Conservation (phyloP, 2,113 vertebrate genomes). For the Oplegnathus fasciatus region DNA sequence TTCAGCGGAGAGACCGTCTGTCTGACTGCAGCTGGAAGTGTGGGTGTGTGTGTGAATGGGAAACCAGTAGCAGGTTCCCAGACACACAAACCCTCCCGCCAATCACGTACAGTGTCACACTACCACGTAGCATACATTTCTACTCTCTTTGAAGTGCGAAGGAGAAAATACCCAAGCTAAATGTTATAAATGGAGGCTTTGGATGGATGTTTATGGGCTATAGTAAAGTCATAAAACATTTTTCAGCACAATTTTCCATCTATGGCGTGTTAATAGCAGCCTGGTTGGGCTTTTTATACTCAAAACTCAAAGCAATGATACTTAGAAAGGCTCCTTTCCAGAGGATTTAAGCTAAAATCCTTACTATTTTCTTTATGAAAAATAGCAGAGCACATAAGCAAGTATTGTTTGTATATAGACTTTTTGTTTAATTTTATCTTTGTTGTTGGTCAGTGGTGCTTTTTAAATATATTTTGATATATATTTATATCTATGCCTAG, state of each 20-base stretch:
- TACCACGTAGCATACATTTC: too few relatives aligned
- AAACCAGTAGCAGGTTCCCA: conserved; percentile 77
- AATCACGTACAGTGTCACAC: conserved; percentile 61
- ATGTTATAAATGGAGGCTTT: neutral
- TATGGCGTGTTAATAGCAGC: neutral
- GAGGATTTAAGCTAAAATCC: neutral
- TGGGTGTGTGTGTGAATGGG: conserved; percentile 16
- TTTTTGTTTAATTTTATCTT: too few relatives aligned
- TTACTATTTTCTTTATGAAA: neutral
- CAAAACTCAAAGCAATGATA: neutral
- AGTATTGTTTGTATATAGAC: too few relatives aligned
- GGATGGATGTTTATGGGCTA: neutral
- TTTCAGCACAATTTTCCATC: neutral
- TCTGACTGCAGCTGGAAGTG: conserved; percentile 21
- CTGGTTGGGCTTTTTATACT: neutral
- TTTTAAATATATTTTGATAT: too few relatives aligned
- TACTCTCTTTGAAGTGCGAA: neutral
- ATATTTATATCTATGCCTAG: too few relatives aligned
- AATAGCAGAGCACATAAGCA: neutral
- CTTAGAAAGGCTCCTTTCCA: neutral
- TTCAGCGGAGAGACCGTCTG: conserved; percentile 22
- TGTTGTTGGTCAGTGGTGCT: too few relatives aligned
- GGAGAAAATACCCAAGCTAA: neutral
- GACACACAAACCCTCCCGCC: conserved; percentile 53
- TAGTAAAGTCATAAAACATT: neutral